phyloP scores from a whole-genome alignment of 2,797 vertebrate genomes.

The Catharus ustulatus region DNA sequence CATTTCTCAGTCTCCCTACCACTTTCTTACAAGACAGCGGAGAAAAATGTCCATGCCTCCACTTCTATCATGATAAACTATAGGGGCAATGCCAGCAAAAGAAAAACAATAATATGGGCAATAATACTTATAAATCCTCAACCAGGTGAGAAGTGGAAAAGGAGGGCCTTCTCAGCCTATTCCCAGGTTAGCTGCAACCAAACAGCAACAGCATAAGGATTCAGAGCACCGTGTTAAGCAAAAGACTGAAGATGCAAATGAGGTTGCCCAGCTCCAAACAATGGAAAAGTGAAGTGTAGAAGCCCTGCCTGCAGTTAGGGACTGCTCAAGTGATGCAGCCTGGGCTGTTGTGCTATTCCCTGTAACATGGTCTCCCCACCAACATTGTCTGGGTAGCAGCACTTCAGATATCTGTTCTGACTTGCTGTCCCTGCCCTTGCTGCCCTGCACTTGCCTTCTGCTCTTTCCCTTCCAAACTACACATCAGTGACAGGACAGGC shows the following conservation, averaged over 20 bases:
- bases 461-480: neutral
- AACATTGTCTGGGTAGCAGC: fast-evolving
- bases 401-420: neutral
- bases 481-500: neutral
- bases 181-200: neutral
- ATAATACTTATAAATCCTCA: neutral
- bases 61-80: neutral
- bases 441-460: neutral
- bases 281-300: neutral
- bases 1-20: neutral
- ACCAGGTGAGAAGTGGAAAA: neutral
- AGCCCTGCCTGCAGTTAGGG: neutral
- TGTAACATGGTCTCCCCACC: fast-evolving
- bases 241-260: neutral
- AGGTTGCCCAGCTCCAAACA: neutral
- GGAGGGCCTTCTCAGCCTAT: neutral
- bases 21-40: neutral
- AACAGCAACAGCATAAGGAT: neutral
- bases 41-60: neutral
- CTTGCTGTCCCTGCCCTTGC: neutral
- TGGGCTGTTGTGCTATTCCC: neutral
- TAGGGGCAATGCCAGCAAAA: neutral
- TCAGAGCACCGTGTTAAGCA: neutral
- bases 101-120: neutral
- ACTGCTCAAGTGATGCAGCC: neutral